These are phyloP conservation scores for Tenodera sinensis DNA, from an alignment of 2,888 invertebrate genomes.

Conservation along the genomic window DNA sequence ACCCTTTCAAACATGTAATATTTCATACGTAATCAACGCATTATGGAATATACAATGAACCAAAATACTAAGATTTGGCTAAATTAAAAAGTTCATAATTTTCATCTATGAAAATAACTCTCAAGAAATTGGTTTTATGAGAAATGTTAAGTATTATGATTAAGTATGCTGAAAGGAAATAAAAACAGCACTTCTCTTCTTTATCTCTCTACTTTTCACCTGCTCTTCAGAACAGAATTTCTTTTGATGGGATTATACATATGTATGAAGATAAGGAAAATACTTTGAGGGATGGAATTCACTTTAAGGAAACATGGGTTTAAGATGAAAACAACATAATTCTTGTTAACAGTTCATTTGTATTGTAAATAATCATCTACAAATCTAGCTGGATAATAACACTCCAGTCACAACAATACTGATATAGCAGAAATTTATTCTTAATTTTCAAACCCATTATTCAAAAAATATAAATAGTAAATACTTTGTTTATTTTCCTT, in stretches of 20 bases:
- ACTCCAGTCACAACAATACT: constrained; percentile 17
- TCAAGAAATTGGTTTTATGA: too few species aligned
- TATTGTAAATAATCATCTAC: constrained; percentile 7
- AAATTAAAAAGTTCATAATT: too few species aligned
- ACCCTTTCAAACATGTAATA: too few species aligned
- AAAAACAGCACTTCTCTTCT: too few species aligned
- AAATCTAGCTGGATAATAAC: neutral
- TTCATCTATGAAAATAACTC: too few species aligned
- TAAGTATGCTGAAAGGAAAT: too few species aligned
- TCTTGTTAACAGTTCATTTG: neutral
- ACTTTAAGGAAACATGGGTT: neutral
- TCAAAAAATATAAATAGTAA: constrained; percentile 20
- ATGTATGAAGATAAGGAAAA: neutral
- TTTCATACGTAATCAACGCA: too few species aligned
- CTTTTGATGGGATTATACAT: neutral
- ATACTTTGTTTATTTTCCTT: neutral
- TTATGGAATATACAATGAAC: too few species aligned
- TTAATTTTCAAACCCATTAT: neutral
- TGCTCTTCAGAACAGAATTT: too few species aligned
- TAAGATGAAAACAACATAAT: neutral
- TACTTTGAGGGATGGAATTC: neutral
- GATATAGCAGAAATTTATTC: neutral
- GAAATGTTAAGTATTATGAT: too few species aligned
- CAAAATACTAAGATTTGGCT: too few species aligned
- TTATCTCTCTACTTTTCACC: too few species aligned